These are phyloP conservation scores for Rhinogobio ventralis DNA, from an alignment of 2,797 vertebrate genomes.

Conservation along the genomic window DNA sequence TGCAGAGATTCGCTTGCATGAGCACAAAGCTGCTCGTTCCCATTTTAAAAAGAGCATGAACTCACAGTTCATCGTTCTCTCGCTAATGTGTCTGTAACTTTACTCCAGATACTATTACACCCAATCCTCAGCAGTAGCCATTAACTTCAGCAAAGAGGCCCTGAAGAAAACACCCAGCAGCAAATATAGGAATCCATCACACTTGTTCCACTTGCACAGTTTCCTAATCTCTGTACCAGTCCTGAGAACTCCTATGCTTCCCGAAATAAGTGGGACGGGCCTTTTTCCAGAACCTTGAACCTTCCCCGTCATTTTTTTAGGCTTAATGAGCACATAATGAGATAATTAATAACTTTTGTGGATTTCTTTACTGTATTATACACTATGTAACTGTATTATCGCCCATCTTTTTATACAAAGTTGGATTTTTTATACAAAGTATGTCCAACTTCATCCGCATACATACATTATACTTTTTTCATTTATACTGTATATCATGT, in stretches of 20 bases:
- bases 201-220: constrained; percentile 78
- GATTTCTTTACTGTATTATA: neutral
- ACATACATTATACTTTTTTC: neutral
- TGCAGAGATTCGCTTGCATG: neutral
- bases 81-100: constrained; percentile 41
- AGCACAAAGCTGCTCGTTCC: neutral
- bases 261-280: constrained; percentile 8
- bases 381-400: neutral
- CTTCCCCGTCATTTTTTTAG: neutral
- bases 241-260: constrained; percentile 14
- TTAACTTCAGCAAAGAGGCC: constrained; percentile 33
- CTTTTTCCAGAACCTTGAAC: constrained; percentile 22
- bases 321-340: constrained; percentile 1
- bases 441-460: neutral
- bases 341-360: neutral
- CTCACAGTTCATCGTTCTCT: constrained; percentile 17
- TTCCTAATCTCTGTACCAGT: constrained; percentile 68
- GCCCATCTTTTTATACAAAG: neutral
- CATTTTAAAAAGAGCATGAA: constrained; percentile 9
- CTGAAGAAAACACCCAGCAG: neutral
- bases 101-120: constrained; percentile 28
- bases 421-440: neutral
- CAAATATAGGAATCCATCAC: constrained; percentile 35
- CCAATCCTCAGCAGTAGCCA: constrained; percentile 35
- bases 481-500: neutral